Conservation (phyloP, 2,797 vertebrate species). For the Sebastes iracundus region DNA sequence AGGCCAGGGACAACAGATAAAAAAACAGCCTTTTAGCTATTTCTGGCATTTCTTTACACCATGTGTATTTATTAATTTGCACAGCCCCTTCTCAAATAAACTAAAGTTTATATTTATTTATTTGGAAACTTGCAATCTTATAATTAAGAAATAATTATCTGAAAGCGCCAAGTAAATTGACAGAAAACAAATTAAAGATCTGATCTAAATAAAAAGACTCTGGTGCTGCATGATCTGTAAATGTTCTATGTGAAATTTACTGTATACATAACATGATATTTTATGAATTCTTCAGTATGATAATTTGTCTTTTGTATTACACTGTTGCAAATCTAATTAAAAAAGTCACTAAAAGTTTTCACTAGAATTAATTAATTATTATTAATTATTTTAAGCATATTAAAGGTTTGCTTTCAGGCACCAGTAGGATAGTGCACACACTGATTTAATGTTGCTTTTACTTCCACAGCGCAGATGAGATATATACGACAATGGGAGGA, state of each 20-base stretch:
- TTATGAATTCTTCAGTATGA: background rate
- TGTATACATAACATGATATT: background rate
- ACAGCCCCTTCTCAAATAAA: too few species aligned
- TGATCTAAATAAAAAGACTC: background rate
- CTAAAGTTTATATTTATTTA: background rate
- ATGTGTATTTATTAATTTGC: background rate
- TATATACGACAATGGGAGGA: background rate
- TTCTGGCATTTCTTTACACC: background rate
- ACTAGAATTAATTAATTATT: too few species aligned
- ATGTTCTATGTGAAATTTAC: background rate
- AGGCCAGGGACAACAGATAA: too few species aligned
- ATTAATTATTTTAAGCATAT: background rate
- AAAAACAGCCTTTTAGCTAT: too few species aligned
- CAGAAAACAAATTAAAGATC: background rate
- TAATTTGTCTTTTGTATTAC: background rate
- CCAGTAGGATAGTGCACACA: background rate
- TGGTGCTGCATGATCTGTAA: background rate
- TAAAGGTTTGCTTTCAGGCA: background rate
- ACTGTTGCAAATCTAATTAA: background rate
- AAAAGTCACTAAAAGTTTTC: background rate
- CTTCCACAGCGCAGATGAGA: background rate
- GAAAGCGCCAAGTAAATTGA: background rate
- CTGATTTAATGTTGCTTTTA: background rate
- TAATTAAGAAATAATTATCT: background rate
- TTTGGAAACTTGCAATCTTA: background rate